Evolutionary conservation across 2,888 invertebrate species (phyloP).

Genomic region (Halictus ligatus): DNA sequence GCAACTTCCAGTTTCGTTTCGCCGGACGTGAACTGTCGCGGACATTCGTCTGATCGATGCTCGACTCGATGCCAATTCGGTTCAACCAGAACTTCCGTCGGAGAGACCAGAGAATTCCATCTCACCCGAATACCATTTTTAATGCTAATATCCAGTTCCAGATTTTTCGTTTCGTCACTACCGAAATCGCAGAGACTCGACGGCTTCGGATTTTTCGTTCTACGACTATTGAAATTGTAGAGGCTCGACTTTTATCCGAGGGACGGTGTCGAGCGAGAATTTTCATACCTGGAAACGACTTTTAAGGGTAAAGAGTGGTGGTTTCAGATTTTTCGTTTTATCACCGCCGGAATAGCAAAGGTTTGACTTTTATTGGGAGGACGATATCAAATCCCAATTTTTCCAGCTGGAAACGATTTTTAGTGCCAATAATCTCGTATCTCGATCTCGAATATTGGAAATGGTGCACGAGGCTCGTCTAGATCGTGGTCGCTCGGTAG

Average conservation of each 20-base stretch:
- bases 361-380: background rate
- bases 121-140: background rate
- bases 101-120: background rate
- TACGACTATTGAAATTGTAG: too few relatives aligned
- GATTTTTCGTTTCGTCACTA: background rate
- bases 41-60: background rate
- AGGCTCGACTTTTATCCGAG: background rate
- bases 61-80: background rate
- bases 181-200: too few relatives aligned
- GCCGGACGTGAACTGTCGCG: background rate
- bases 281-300: background rate
- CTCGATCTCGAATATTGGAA: background rate
- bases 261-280: background rate
- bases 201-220: background rate
- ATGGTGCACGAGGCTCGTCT: background rate
- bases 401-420: background rate
- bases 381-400: background rate
- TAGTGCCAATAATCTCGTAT: too few relatives aligned
- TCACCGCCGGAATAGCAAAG: background rate
- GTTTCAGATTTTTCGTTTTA: background rate
- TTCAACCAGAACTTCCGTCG: background rate
- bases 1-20: slow-evolving; percentile 23
- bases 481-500: background rate
- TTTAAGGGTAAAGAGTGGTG: background rate
- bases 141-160: background rate